Percentiles rank a stretch among this genome's conserved stretches.
phyloP scores from a whole-genome alignment of 2,797 vertebrate genomes.

The Danio choprae region DNA sequence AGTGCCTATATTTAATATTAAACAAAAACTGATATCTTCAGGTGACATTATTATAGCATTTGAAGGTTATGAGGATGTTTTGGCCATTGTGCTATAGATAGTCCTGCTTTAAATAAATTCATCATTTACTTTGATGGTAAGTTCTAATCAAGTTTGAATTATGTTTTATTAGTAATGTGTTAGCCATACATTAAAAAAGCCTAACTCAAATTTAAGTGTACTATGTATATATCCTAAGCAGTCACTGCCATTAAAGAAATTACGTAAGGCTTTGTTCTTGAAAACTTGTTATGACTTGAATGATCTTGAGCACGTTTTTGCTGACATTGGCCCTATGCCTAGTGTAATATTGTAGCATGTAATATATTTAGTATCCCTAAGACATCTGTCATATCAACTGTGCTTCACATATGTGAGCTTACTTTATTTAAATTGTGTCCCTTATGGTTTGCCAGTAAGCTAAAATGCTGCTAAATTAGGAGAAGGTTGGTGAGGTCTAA shows the following conservation, averaged over 20 bases:
- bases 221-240: neutral
- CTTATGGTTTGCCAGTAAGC: constrained; percentile 23
- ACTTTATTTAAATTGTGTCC: constrained; percentile 15
- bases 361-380: constrained; percentile 28
- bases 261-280: neutral
- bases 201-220: neutral
- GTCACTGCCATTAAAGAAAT: neutral
- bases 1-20: constrained; percentile 10
- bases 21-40: constrained; percentile 1
- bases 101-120: neutral
- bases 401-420: constrained; percentile 17
- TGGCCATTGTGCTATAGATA: neutral
- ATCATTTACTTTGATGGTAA: constrained; percentile 3
- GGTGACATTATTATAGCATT: neutral
- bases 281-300: neutral
- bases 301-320: constrained; percentile 13
- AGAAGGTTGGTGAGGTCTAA: neutral
- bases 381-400: constrained; percentile 22
- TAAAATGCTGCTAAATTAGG: constrained; percentile 7
- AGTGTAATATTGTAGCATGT: neutral
- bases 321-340: constrained; percentile 4
- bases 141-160: neutral
- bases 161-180: constrained; percentile 7
- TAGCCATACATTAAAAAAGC: neutral
- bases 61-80: constrained; percentile 4